These are phyloP conservation scores for Enteromius unitaeniatus DNA, from an alignment of 2,797 vertebrate genomes.

Conservation along the genomic window DNA sequence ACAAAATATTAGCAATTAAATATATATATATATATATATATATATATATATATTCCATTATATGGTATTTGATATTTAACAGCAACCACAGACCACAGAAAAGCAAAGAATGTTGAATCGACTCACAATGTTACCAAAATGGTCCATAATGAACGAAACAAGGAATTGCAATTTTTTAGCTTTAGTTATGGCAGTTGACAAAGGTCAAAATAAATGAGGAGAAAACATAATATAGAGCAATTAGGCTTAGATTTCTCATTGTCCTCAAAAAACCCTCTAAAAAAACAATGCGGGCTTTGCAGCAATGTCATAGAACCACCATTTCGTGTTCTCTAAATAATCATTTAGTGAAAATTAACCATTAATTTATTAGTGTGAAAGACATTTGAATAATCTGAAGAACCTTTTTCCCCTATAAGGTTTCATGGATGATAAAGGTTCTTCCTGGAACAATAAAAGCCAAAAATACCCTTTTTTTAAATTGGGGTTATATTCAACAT, in stretches of 20 bases:
- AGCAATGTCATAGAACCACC: background rate
- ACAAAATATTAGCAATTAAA: background rate
- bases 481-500: background rate
- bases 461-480: background rate
- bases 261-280: background rate
- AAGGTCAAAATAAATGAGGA: constrained; percentile 11
- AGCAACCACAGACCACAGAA: background rate
- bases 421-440: background rate
- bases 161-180: background rate
- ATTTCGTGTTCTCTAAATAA: background rate
- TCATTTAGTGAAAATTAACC: background rate
- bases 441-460: background rate
- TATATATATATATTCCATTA: background rate
- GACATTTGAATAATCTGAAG: background rate
- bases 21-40: background rate
- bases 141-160: background rate
- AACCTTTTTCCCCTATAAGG: background rate
- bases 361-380: background rate
- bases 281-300: background rate
- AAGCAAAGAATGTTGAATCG: background rate
- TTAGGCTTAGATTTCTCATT: background rate
- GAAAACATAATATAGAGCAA: constrained; percentile 5
- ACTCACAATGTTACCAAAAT: background rate
- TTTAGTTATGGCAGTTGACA: background rate
- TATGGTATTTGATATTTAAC: background rate